phyloP scores from a whole-genome alignment of 1,140 invertebrate genomes.

The Nautilus pompilius region DNA sequence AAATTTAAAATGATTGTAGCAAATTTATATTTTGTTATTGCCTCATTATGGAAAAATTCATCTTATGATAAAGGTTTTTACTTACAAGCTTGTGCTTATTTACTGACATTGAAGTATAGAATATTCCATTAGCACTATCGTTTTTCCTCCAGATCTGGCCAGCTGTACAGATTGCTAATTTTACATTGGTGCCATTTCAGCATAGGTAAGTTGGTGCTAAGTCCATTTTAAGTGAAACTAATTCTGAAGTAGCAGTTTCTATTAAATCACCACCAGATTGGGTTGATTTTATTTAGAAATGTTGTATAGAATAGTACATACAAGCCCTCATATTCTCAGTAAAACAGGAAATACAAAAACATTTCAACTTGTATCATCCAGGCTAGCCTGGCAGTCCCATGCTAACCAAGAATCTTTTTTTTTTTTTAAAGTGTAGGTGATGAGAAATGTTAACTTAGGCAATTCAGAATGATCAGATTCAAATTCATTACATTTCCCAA shows the following conservation, averaged over 20 bases:
- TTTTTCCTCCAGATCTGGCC: slow-evolving; percentile 70
- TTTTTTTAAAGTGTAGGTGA: background rate
- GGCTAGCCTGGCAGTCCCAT: background rate
- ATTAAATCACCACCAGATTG: background rate
- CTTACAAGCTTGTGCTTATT: background rate
- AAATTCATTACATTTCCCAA: background rate
- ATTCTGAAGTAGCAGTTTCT: background rate
- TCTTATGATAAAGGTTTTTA: background rate
- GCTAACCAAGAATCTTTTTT: background rate
- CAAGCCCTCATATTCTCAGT: background rate
- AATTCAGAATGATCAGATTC: too few relatives aligned
- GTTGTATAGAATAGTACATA: background rate
- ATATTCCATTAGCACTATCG: slow-evolving; percentile 17
- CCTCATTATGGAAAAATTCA: background rate
- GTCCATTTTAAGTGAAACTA: background rate
- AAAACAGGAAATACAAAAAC: background rate
- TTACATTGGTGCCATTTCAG: slow-evolving; percentile 74
- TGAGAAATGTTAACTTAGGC: too few relatives aligned
- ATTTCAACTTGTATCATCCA: background rate
- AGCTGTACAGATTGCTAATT: slow-evolving; percentile 77
- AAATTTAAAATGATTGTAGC: background rate
- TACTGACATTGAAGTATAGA: background rate
- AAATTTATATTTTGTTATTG: background rate
- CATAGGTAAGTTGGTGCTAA: slow-evolving; percentile 55
- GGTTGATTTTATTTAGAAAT: background rate